Evolutionary conservation across 1,140 invertebrate species (phyloP).

Genomic region (Pomacea maculata): DNA sequence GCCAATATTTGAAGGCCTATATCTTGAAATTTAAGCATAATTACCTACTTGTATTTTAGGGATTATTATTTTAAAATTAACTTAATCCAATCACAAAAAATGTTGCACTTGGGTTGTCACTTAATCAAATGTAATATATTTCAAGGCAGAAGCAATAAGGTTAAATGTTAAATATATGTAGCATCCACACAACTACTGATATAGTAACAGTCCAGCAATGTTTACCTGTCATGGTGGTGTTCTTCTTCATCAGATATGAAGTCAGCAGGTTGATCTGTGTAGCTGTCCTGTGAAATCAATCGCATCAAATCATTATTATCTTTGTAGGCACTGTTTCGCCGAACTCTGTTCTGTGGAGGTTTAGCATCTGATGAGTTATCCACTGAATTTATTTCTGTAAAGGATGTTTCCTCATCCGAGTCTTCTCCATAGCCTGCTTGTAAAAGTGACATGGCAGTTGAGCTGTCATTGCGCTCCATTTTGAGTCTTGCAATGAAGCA

Average conservation of each 20-base stretch:
- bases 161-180: no score
- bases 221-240: constrained; percentile 52
- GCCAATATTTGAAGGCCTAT: no score
- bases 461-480: constrained; percentile 49
- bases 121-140: no score
- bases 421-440: constrained; percentile 17
- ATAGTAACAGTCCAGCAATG: no score
- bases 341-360: background rate
- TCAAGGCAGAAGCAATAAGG: no score
- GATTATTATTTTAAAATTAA: no score
- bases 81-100: no score
- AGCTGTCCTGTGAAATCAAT: constrained; percentile 13
- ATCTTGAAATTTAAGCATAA: no score
- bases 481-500: background rate
- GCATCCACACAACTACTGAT: no score
- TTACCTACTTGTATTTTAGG: no score
- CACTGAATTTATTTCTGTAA: constrained; percentile 4
- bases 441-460: constrained; percentile 55
- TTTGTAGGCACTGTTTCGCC: background rate
- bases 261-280: constrained; percentile 28
- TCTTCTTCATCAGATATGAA: constrained; percentile 67
- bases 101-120: no score
- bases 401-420: constrained; percentile 18
- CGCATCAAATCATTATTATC: background rate
- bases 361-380: background rate